Evolutionary conservation across 2,888 invertebrate species (phyloP).

Genomic region (Machimus rusticus): DNA sequence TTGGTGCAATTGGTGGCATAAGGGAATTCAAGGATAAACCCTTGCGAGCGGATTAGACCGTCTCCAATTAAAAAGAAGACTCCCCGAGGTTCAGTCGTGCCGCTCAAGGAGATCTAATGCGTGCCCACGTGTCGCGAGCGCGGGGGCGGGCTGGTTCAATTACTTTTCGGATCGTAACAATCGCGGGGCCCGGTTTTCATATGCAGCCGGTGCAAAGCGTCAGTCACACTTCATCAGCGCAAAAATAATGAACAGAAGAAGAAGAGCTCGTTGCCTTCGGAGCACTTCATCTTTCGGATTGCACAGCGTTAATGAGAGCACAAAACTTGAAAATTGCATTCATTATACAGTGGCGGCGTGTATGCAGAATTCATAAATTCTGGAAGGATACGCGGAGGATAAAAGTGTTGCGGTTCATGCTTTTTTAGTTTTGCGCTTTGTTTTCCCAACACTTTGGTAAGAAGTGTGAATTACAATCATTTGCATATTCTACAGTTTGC

Average conservation of each 20-base stretch:
- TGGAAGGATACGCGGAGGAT: constrained; percentile 46
- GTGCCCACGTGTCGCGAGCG: not conserved
- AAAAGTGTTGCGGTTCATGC: constrained; percentile 51
- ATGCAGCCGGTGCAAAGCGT: not conserved
- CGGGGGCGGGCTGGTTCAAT: not conserved
- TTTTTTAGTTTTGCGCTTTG: constrained; percentile 47
- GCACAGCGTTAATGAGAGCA: constrained; percentile 54
- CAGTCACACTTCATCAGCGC: constrained; percentile 33
- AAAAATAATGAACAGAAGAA: constrained; percentile 39
- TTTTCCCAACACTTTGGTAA: constrained; percentile 28
- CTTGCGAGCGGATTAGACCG: not conserved
- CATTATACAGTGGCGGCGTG: constrained; percentile 54
- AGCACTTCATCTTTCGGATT: constrained; percentile 48
- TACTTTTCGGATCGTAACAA: constrained; percentile 6
- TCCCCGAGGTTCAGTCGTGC: not conserved
- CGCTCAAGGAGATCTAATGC: not conserved
- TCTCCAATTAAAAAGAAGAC: not conserved
- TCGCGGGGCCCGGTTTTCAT: not conserved
- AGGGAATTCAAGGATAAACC: not conserved
- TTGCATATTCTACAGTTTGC: constrained; percentile 38
- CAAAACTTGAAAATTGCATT: constrained; percentile 58
- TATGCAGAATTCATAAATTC: constrained; percentile 39
- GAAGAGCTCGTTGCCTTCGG: constrained; percentile 47
- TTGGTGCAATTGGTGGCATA: not conserved
- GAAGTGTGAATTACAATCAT: constrained; percentile 42